These are phyloP conservation scores for Xestobium rufovillosum DNA, from an alignment of 2,888 invertebrate species.

Conservation along the genomic window DNA sequence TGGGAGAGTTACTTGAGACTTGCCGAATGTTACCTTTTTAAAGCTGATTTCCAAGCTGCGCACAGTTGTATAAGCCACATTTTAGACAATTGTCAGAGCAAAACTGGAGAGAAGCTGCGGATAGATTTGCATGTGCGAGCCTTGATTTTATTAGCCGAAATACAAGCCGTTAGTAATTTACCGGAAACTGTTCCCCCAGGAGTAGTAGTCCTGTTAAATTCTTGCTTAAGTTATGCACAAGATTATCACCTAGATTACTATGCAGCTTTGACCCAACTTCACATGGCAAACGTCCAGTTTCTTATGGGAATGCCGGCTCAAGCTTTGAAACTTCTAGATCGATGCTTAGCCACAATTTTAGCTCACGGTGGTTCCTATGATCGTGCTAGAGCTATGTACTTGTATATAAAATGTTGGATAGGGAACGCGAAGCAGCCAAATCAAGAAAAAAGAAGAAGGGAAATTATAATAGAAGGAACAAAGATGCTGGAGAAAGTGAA, in stretches of 20 bases:
- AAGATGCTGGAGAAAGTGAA: slow-evolving; percentile 60
- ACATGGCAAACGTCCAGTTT: slow-evolving; percentile 71
- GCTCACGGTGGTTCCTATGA: slow-evolving; percentile 78
- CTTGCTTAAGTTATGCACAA: slow-evolving; percentile 66
- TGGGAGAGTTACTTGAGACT: slow-evolving; percentile 56
- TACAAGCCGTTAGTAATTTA: slow-evolving; percentile 49
- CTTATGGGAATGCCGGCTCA: slow-evolving; percentile 69
- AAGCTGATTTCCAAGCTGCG: slow-evolving; percentile 44
- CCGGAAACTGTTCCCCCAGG: slow-evolving; percentile 49
- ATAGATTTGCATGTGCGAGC: slow-evolving; percentile 55
- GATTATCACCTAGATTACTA: slow-evolving; percentile 72
- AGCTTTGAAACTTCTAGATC: slow-evolving; percentile 61
- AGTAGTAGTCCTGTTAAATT: slow-evolving; percentile 54
- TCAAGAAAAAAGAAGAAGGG: slow-evolving; percentile 44
- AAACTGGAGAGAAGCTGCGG: slow-evolving; percentile 48
- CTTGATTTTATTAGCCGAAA: slow-evolving; percentile 61
- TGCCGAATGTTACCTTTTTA: slow-evolving; percentile 51
- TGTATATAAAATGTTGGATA: slow-evolving; percentile 72
- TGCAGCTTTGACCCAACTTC: slow-evolving; percentile 65
- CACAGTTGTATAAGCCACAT: slow-evolving; percentile 45
- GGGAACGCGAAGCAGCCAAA: slow-evolving; percentile 50
- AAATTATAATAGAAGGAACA: slow-evolving; percentile 50
- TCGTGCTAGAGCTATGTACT: slow-evolving; percentile 65
- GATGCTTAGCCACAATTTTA: slow-evolving; percentile 51
- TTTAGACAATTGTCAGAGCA: slow-evolving; percentile 47